phyloP scores from a whole-genome alignment of 2,113 vertebrate species.

The Barnardius zonarius region DNA sequence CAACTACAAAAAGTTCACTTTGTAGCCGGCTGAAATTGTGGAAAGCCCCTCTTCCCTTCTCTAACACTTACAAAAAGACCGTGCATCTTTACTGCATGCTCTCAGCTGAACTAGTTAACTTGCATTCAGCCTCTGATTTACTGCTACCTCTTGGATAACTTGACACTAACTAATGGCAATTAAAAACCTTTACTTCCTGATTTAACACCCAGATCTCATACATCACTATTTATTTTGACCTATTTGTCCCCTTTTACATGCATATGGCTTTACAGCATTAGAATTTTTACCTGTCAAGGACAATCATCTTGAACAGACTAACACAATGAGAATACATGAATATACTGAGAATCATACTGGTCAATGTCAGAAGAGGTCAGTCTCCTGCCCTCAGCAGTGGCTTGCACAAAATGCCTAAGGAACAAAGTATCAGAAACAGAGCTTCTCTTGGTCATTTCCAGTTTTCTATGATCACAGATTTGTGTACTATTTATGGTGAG shows the following conservation, averaged over 20 bases:
- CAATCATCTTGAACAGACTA: not conserved
- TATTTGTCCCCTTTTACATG: not conserved
- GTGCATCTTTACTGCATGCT: not conserved
- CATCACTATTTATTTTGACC: not conserved
- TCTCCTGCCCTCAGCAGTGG: not conserved
- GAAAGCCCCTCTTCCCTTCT: not conserved
- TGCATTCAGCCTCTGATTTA: not conserved
- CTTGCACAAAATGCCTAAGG: not conserved
- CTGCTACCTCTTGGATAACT: not conserved
- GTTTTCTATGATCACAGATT: not conserved
- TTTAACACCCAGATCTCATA: not conserved
- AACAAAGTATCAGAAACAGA: not conserved
- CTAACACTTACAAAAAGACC: conserved; percentile 13
- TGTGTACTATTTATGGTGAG: not conserved
- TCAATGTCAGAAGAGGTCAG: not conserved
- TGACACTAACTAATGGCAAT: not conserved
- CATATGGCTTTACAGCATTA: not conserved
- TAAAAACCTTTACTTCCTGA: conserved; percentile 6
- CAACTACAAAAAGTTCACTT: not conserved
- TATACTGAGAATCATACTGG: not conserved
- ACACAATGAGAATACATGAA: not conserved
- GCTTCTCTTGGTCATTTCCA: not conserved
- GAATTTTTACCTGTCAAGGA: not conserved
- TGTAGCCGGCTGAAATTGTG: conserved; percentile 43
- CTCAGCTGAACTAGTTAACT: not conserved